A percentile compares a stretch with the other conserved stretches of the same genome.
These are phyloP conservation scores for Dryococelus australis DNA, from an alignment of 2,888 invertebrate genomes.

Conservation along the genomic window DNA sequence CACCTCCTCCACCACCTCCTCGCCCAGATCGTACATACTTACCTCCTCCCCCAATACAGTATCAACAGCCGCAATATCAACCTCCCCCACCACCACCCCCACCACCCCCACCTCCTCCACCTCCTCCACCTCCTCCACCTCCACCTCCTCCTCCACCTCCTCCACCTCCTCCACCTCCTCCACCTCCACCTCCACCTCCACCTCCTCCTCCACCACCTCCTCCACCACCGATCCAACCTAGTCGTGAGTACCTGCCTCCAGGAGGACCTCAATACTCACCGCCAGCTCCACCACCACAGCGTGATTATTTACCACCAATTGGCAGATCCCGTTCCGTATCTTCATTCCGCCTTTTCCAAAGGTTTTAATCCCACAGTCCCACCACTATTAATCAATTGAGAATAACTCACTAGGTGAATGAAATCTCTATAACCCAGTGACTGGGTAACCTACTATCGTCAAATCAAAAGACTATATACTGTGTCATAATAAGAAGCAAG, in stretches of 20 bases:
- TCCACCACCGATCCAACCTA: neutral
- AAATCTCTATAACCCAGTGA: no score
- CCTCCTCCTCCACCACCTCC: neutral
- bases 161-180: neutral
- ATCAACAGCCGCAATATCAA: neutral
- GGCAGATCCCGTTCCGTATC: neutral
- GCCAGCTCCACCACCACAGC: slow-evolving; percentile 1
- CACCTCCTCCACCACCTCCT: neutral
- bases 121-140: neutral
- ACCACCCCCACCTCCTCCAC: neutral
- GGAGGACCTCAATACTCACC: slow-evolving; percentile 16
- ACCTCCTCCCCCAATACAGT: neutral
- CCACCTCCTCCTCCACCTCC: neutral
- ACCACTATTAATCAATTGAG: no score
- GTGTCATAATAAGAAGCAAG: neutral
- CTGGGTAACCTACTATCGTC: no score
- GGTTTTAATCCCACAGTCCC: neutral
- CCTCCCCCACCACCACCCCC: neutral
- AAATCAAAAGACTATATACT: no score
- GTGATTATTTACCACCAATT: neutral
- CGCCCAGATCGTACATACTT: neutral
- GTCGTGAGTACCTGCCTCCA: slow-evolving; percentile 19
- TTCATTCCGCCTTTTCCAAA: neutral
- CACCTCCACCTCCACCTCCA: slow-evolving; percentile 21
- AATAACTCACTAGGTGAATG: no score